phyloP scores from a whole-genome alignment of 2,888 invertebrate genomes.

The Drosophila buzzatii region DNA sequence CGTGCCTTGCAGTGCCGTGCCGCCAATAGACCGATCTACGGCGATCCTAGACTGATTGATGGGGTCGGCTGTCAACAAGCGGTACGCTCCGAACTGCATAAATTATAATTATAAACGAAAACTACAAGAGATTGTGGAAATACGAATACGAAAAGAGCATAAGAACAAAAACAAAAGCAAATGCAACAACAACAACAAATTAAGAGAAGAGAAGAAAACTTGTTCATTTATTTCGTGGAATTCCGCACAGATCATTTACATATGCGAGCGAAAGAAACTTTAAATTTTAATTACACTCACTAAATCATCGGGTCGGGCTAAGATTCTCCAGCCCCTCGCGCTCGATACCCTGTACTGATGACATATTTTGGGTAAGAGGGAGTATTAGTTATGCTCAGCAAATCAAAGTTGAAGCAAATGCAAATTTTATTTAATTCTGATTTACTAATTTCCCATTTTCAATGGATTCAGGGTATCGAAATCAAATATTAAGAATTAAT shows the following conservation, averaged over 20 bases:
- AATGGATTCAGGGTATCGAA: too few relatives aligned
- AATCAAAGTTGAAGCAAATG: not conserved
- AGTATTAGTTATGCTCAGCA: not conserved
- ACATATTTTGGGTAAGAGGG: not conserved
- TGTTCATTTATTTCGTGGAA: slow-evolving; percentile 79
- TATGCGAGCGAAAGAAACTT: slow-evolving; percentile 76
- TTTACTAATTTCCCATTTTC: too few relatives aligned
- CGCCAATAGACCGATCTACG: slow-evolving; percentile 44
- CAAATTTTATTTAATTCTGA: too few relatives aligned
- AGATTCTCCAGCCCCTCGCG: slow-evolving; percentile 39
- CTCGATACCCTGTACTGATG: slow-evolving; percentile 8
- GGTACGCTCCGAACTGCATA: slow-evolving; percentile 68
- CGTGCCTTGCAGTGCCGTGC: slow-evolving; percentile 28
- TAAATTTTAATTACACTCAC: slow-evolving; percentile 83
- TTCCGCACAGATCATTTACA: slow-evolving; percentile 75
- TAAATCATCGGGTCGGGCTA: slow-evolving; percentile 78
- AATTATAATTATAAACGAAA: slow-evolving; percentile 77
- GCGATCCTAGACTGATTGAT: slow-evolving; percentile 64
- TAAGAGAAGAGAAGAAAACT: slow-evolving; percentile 54
- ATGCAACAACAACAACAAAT: not conserved
- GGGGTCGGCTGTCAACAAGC: slow-evolving; percentile 67
- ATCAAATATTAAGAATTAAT: too few relatives aligned
- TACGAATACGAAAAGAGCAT: slow-evolving; percentile 4
- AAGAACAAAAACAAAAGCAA: not conserved
- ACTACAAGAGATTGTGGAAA: slow-evolving; percentile 27